phyloP scores from a whole-genome alignment of 2,797 vertebrate genomes.

The Rhabdophis nuchalis region DNA sequence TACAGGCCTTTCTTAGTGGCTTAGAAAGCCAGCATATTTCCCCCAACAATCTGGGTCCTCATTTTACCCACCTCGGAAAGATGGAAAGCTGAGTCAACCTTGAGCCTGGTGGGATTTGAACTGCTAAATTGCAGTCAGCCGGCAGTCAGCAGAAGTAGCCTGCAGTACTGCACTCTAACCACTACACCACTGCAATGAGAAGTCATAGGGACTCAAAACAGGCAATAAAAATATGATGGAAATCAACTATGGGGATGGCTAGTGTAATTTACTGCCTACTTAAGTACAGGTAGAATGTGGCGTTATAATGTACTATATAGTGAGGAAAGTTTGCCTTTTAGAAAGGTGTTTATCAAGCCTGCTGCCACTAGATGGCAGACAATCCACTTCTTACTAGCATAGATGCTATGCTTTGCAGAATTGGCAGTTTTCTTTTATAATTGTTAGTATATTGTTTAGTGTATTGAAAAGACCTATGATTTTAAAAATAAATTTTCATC shows the following conservation, averaged over 20 bases:
- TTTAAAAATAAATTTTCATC: not conserved
- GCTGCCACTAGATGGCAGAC: conserved; percentile 58
- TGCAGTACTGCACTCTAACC: too few species aligned
- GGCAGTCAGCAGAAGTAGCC: too few species aligned
- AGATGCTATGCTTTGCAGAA: not conserved
- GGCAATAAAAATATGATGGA: not conserved
- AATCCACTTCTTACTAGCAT: conserved; percentile 22
- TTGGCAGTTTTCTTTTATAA: not conserved
- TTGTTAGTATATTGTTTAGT: not conserved
- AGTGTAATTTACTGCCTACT: not conserved
- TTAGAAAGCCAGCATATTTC: too few species aligned
- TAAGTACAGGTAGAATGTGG: not conserved
- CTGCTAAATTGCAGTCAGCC: too few species aligned
- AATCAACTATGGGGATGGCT: not conserved
- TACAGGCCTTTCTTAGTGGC: too few species aligned
- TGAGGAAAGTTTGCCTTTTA: not conserved
- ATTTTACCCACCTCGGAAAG: too few species aligned
- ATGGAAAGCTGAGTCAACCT: too few species aligned
- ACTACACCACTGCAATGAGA: not conserved
- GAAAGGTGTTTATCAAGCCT: not conserved
- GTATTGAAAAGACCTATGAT: not conserved
- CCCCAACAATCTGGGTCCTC: too few species aligned
- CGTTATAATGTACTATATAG: not conserved
- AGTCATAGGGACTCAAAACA: not conserved
- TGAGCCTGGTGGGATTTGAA: too few species aligned